phyloP scores from a whole-genome alignment of 2,113 vertebrate genomes.

The Brienomyrus brachyistius region DNA sequence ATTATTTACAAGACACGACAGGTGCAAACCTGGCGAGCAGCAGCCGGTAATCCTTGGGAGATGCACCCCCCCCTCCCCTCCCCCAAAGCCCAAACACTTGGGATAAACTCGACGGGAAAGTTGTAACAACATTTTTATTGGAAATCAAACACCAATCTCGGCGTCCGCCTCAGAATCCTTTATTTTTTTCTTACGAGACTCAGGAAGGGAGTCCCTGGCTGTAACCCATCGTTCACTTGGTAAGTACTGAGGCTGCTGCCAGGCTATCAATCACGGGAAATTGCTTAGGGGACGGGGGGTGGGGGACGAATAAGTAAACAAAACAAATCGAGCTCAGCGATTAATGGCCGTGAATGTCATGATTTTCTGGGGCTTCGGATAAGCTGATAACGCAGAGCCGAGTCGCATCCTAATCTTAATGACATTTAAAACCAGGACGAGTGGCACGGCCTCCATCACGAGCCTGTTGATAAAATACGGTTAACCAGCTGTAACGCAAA shows the following conservation, averaged over 20 bases:
- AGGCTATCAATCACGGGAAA: neutral
- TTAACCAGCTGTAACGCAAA: neutral
- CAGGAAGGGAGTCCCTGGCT: neutral
- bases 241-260: neutral
- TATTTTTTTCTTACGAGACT: neutral
- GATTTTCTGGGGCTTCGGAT: slow-evolving; percentile 9
- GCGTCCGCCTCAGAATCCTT: neutral
- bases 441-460: neutral
- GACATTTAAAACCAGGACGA: slow-evolving; percentile 10
- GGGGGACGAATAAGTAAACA: neutral
- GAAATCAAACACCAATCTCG: neutral
- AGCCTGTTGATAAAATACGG: neutral
- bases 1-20: neutral
- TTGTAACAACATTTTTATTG: neutral
- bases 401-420: neutral
- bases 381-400: neutral
- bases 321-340: neutral
- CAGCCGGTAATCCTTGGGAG: neutral
- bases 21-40: neutral
- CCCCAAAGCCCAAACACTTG: neutral
- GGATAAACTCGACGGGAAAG: neutral
- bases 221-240: neutral
- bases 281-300: neutral
- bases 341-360: neutral
- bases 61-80: neutral